A percentile compares a stretch with the other conserved stretches of the same genome.
phyloP scores from a whole-genome alignment of 2,888 invertebrate species.

The Boloria selene region DNA sequence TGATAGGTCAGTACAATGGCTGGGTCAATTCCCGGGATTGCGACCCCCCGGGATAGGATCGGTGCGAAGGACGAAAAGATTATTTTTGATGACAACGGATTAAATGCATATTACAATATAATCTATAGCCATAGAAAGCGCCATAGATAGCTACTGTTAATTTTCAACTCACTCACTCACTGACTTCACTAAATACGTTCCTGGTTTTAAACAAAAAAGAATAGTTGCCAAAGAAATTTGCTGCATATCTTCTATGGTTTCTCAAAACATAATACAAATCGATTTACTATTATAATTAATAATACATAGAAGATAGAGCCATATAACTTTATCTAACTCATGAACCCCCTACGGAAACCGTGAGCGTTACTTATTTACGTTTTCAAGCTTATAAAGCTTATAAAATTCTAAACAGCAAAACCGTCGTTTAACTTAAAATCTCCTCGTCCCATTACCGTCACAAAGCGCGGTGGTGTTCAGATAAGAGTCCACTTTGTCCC shows the following conservation, averaged over 20 bases:
- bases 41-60: constrained; percentile 24
- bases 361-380: too few species aligned
- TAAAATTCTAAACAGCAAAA: constrained; percentile 15
- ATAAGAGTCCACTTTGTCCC: constrained; percentile 28
- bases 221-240: too few species aligned
- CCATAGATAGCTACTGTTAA: neutral
- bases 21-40: constrained; percentile 19
- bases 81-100: constrained; percentile 30
- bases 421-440: constrained; percentile 16
- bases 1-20: constrained; percentile 26
- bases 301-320: too few species aligned
- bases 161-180: neutral
- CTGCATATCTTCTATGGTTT: too few species aligned
- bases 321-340: too few species aligned
- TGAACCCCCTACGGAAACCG: too few species aligned
- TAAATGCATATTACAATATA: constrained; percentile 25
- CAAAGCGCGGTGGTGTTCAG: constrained; percentile 22
- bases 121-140: constrained; percentile 4
- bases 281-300: too few species aligned
- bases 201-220: too few species aligned
- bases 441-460: constrained; percentile 24
- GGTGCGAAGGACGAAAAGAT: constrained; percentile 23
- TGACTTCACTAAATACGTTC: too few species aligned
- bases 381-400: neutral
- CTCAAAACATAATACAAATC: too few species aligned